Base-by-base conservation (phyloP, 2,888 invertebrate species). In the Lingula anatina region DNA sequence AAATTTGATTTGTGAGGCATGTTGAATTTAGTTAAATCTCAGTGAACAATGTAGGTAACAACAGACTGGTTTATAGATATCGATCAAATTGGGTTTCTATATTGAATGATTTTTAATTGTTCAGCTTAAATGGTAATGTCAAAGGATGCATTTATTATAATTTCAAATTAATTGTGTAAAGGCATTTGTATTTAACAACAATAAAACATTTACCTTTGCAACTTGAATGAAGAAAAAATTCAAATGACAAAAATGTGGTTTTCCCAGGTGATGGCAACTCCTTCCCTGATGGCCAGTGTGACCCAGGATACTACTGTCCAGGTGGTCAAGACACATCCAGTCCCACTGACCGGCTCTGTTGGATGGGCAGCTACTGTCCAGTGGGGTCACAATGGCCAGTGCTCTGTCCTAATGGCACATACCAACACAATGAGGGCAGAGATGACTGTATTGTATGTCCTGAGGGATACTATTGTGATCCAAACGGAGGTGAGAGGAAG, bases 231-330 rank as follows among this genome's bases (percentile, higher is more conserved):
- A n/a, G n/a, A n/a, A n/a, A n/a, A n/a, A n/a, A n/a, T n/a, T n/a
- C n/a, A n/a, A n/a, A n/a, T n/a, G n/a, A n/a, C n/a, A n/a, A n/a
- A n/a, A n/a, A n/a, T n/a, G n/a, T n/a, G n/a, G n/a, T 15, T 24
- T 41, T 49, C 53, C 18, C 50, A 73, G 73, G 71, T 45, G 54
- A 63, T 35, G 73, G 69, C 12, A 65, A 71, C 45, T 61, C 60
- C 4, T 52, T 54, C 0, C 63, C 64, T n/a, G 66, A 62, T 40
- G 68, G 60, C 5, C 46, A 54, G 12, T 73, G 73, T 55, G 43
- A 55, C 12, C 55, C 66, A 25, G 71, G 72, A 4, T 73, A 62
- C 57, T 73, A 70, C 55, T 73, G 74, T 41, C 70, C 72, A 23
- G 66, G 67, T 24, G 72, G 73, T 50, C 70, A 71, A 50, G 61